A percentile compares a stretch with the other conserved stretches of the same genome.
phyloP scores from a whole-genome alignment of 92 coral and sea anemone species.

The Actinostola sp. region DNA sequence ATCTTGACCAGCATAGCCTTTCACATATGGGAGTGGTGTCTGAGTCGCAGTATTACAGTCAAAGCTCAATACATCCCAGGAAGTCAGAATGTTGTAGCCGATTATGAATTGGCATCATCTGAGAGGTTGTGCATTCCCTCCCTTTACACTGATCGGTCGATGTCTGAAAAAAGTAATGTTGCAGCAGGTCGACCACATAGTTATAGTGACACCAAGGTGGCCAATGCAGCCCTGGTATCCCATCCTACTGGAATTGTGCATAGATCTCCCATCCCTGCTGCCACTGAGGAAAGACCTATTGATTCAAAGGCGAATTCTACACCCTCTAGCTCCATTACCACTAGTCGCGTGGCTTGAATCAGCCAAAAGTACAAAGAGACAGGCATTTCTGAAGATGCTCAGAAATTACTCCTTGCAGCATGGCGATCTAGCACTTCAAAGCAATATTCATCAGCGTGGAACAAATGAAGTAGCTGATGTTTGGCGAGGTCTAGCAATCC shows the following conservation, averaged over 20 bases:
- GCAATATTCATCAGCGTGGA: conserved; percentile 47
- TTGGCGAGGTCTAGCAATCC: conserved; percentile 12
- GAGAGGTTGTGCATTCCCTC: conserved; percentile 54
- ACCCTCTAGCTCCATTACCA: conserved; percentile 27
- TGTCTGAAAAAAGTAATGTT: conserved; percentile 35
- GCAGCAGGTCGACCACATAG: conserved; percentile 21
- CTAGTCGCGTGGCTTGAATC: conserved; percentile 53
- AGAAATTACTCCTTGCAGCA: conserved; percentile 24
- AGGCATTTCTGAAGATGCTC: conserved; percentile 37
- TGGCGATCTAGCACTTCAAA: conserved; percentile 53
- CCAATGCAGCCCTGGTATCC: conserved; percentile 56
- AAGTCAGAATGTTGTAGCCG: background rate
- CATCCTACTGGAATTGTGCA: conserved; percentile 3
- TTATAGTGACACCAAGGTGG: conserved; percentile 45
- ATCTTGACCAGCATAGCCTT: background rate
- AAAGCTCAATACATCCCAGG: conserved; percentile 8
- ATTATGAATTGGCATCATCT: conserved; percentile 32
- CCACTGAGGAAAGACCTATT: conserved; percentile 33
- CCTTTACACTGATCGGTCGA: conserved; percentile 43
- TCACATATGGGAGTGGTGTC: conserved; percentile 7
- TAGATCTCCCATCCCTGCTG: conserved; percentile 22
- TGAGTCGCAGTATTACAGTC: background rate
- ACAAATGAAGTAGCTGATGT: conserved; percentile 58
- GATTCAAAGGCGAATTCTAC: conserved; percentile 34
- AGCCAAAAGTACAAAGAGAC: conserved; percentile 19